A percentile compares a stretch with the other conserved stretches of the same genome.
Evolutionary conservation across 2,888 invertebrate genomes (phyloP).

Genomic region (Pterostichus niger): DNA sequence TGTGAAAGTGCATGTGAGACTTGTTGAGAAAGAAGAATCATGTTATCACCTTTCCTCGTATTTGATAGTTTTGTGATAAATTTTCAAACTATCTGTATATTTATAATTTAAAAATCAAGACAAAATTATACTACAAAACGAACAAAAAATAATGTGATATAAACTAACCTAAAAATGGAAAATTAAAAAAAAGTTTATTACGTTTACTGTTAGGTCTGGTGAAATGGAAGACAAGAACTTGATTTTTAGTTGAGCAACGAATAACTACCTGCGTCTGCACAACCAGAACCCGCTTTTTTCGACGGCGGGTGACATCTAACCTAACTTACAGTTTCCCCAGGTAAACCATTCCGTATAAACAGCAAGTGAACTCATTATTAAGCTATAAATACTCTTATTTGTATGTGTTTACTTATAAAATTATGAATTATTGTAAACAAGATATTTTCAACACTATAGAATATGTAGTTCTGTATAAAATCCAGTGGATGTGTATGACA

Average conservation of each 20-base stretch:
- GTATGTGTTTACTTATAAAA: slow-evolving; percentile 73
- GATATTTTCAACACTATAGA: slow-evolving; percentile 77
- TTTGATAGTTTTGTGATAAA: slow-evolving; percentile 66
- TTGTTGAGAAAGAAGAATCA: neutral
- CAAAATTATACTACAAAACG: slow-evolving; percentile 47
- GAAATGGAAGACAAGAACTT: neutral
- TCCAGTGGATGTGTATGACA: slow-evolving; percentile 67
- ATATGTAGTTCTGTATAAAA: slow-evolving; percentile 73
- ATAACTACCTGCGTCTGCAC: neutral
- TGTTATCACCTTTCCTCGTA: slow-evolving; percentile 37
- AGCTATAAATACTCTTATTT: slow-evolving; percentile 72
- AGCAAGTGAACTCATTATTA: slow-evolving; percentile 58
- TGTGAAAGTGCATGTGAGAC: slow-evolving; percentile 24
- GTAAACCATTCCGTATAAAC: slow-evolving; percentile 25
- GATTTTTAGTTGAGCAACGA: slow-evolving; percentile 62
- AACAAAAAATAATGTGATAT: slow-evolving; percentile 66
- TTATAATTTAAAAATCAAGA: slow-evolving; percentile 52
- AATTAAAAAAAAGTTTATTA: slow-evolving; percentile 59
- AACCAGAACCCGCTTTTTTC: neutral
- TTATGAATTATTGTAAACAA: slow-evolving; percentile 71
- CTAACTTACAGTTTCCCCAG: slow-evolving; percentile 44
- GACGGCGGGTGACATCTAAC: neutral
- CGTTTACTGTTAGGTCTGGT: slow-evolving; percentile 14
- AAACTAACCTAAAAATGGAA: slow-evolving; percentile 59
- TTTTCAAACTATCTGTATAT: slow-evolving; percentile 66